Percentiles rank a stretch among this genome's conserved stretches.
These are phyloP conservation scores for Chaunax sp. DNA, from an alignment of 2,797 vertebrate species.

Conservation along the genomic window DNA sequence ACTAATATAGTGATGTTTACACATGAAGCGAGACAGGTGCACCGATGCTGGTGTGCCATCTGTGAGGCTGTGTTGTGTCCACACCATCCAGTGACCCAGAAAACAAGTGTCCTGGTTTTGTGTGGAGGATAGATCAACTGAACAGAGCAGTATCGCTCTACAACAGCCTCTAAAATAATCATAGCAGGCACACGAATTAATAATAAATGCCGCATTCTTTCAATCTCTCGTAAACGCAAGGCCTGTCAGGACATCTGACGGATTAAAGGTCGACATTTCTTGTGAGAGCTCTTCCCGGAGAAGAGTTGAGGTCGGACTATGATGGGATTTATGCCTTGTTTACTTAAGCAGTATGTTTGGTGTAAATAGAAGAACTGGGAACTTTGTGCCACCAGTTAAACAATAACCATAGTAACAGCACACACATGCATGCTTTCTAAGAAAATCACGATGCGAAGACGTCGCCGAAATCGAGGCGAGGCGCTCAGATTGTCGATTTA, in stretches of 20 bases:
- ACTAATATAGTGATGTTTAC: conserved; percentile 38
- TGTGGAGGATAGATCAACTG: conserved; percentile 26
- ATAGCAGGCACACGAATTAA: too few species aligned
- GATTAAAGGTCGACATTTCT: background rate
- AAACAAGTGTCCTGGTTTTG: conserved; percentile 44
- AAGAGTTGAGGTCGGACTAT: conserved; percentile 11
- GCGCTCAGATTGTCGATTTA: background rate
- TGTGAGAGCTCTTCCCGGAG: background rate
- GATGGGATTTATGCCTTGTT: background rate
- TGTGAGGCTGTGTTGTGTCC: conserved; percentile 57
- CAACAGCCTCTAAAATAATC: background rate
- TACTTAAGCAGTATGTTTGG: conserved; percentile 1
- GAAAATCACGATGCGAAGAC: too few species aligned
- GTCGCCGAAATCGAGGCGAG: too few species aligned
- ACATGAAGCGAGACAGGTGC: conserved; percentile 45
- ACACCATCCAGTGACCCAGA: conserved; percentile 59
- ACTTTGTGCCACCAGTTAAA: background rate
- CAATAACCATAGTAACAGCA: background rate
- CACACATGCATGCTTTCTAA: too few species aligned
- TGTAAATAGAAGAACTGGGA: conserved; percentile 7
- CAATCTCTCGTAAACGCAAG: too few species aligned
- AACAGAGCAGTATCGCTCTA: background rate
- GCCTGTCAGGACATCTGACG: background rate
- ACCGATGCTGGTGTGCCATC: conserved; percentile 36
- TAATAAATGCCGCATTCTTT: too few species aligned